phyloP scores from a whole-genome alignment of 2,888 invertebrate genomes.

The Biston betularia region DNA sequence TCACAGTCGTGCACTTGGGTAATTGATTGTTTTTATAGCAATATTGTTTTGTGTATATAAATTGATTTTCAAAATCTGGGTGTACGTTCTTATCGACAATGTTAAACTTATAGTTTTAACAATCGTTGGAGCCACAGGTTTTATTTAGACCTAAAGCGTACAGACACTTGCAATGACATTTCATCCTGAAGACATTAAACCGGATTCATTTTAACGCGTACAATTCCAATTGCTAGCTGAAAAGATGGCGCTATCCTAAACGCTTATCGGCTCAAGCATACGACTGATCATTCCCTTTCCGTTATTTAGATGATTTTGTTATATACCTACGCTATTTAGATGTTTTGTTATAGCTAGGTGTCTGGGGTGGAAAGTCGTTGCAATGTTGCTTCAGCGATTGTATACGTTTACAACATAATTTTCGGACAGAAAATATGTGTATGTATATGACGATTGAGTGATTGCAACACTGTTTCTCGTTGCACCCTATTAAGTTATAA shows the following conservation, averaged over 20 bases:
- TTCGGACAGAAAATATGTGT: conserved; percentile 32
- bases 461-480: conserved; percentile 25
- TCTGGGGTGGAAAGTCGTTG: neutral
- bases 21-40: too few species aligned
- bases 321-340: too few species aligned
- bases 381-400: conserved; percentile 28
- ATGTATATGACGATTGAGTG: conserved; percentile 12
- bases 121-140: too few species aligned
- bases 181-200: neutral
- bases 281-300: neutral
- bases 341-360: neutral
- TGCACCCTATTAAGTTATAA: conserved; percentile 6
- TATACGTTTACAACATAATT: conserved; percentile 21
- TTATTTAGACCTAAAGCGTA: conserved; percentile 30
- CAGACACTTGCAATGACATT: neutral
- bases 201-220: neutral
- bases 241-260: too few species aligned
- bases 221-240: too few species aligned
- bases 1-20: too few species aligned
- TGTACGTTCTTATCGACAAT: too few species aligned
- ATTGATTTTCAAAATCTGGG: too few species aligned
- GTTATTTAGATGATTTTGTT: neutral
- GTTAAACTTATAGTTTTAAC: too few species aligned
- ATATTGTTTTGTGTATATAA: too few species aligned
- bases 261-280: too few species aligned